A percentile compares a stretch with the other conserved stretches of the same genome.
Conservation (phyloP, 2,113 vertebrate genomes). For the Cottus gobio region DNA sequence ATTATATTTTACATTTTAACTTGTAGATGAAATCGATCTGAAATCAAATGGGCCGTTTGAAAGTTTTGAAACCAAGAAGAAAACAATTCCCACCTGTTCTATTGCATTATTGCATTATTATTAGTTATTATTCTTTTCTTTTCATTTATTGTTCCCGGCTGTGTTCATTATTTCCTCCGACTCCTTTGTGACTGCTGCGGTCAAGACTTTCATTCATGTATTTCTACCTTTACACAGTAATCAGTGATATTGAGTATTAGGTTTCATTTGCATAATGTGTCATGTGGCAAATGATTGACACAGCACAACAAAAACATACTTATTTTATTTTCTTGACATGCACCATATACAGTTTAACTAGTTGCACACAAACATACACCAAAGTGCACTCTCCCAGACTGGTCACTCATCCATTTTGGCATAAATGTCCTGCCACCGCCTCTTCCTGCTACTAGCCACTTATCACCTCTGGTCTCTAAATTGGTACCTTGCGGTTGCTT, state of each 20-base stretch:
- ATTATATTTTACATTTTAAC: conserved; percentile 6
- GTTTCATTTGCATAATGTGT: conserved; percentile 1
- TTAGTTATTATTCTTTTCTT: conserved; percentile 5
- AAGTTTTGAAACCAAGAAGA: not conserved
- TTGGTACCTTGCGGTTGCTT: conserved; percentile 50
- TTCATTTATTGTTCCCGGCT: conserved; percentile 16
- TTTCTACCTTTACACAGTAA: conserved; percentile 8
- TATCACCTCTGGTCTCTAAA: conserved; percentile 63
- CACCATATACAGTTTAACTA: not conserved
- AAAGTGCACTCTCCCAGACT: not conserved
- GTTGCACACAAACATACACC: not conserved
- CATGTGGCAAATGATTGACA: conserved; percentile 1
- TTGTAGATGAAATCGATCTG: not conserved
- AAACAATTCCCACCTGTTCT: not conserved
- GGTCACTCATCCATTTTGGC: conserved; percentile 17
- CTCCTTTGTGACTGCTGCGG: conserved; percentile 1
- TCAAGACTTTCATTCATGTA: conserved; percentile 1
- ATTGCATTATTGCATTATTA: conserved; percentile 3
- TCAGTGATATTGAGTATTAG: not conserved
- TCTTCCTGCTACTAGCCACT: conserved; percentile 22
- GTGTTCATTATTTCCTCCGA: conserved; percentile 10
- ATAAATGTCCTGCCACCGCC: not conserved
- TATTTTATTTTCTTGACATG: not conserved
- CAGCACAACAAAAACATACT: not conserved
- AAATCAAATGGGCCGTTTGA: conserved; percentile 14